Evolutionary conservation across 2,888 invertebrate species (phyloP), one percentile per base, ranked within the genome.

Genomic region (Spisula subtruncata): DNA sequence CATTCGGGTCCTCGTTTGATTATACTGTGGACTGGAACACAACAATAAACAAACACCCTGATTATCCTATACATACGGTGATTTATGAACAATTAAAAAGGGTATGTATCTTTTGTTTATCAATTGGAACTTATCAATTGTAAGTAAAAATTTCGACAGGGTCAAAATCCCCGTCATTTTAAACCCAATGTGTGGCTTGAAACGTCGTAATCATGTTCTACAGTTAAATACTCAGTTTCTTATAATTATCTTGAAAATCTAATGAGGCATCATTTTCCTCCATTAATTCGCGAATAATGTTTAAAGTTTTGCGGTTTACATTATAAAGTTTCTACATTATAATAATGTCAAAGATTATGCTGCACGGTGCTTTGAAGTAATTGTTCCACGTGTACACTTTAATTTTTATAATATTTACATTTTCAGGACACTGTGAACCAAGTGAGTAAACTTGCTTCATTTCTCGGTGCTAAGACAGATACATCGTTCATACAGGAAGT

Each of bases 1-100:
- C 90, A 16, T 93, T 92, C 66, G 90, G 92, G 29, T 90, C 90
- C 41, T 93, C 92, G 93, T 93, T 92, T 81, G 88, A 91, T 32
- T 92, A 91, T 66, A 91, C 88, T 1, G 18, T 60, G 8, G 89
- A 90, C 35, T 93, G 90, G 91, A 60, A 90, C 14, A 83, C 32
- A 16, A 71, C 83, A 0, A 75, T 91, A 29, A 29, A 54, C 35
- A 87, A 92, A 32, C 85, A 92, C 81, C 81, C 51, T 29, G 89
- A 89, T 41, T 93, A 90, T 75, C 93, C 93, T 0, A 89, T 93
- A 87, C 89, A 90, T 41, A 81, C 83, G 16, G 81, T 92, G 10
- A 41, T 81, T 29, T 93, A 90, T 80, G 93, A 93, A 79, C 83
- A 89, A n/a, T 32, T 93, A 4, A 92, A 91, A 87, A 51, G 81